These are phyloP conservation scores for Donacobius atricapilla DNA, from an alignment of 2,113 vertebrate genomes.

Conservation along the genomic window DNA sequence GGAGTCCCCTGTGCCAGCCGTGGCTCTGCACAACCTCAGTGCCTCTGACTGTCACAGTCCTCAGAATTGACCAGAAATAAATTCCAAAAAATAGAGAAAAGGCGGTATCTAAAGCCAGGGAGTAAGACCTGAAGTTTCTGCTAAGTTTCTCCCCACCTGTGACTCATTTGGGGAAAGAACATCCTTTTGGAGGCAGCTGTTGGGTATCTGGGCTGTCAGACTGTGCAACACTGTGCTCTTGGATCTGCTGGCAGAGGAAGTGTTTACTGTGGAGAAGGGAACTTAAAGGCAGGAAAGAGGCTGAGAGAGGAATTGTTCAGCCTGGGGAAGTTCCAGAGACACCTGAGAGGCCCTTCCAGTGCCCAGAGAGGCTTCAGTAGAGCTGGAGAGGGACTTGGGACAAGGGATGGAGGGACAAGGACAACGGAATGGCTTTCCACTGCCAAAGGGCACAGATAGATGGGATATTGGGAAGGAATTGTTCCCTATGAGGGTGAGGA, in stretches of 20 bases:
- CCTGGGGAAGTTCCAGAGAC: background rate
- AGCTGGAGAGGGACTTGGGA: background rate
- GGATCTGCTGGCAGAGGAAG: background rate
- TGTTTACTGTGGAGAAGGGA: background rate
- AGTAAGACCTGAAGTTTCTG: background rate
- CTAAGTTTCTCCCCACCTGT: background rate
- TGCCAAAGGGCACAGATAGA: background rate
- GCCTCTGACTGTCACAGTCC: background rate
- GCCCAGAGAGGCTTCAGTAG: background rate
- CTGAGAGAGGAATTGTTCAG: background rate
- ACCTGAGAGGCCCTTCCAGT: background rate
- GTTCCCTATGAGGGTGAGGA: background rate
- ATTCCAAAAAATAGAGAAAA: background rate
- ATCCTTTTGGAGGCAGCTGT: background rate
- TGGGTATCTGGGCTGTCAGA: background rate
- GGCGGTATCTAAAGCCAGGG: background rate
- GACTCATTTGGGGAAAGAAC: background rate
- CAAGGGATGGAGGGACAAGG: background rate
- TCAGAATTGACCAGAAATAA: background rate
- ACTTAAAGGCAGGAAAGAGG: background rate
- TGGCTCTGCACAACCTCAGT: rapidly evolving
- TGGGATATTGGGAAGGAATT: background rate
- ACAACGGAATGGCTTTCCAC: rapidly evolving
- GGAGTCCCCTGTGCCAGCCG: background rate
- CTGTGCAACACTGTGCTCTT: rapidly evolving